These are phyloP conservation scores for Steromphala cineraria DNA, from an alignment of 2,888 invertebrate genomes.

Conservation along the genomic window DNA sequence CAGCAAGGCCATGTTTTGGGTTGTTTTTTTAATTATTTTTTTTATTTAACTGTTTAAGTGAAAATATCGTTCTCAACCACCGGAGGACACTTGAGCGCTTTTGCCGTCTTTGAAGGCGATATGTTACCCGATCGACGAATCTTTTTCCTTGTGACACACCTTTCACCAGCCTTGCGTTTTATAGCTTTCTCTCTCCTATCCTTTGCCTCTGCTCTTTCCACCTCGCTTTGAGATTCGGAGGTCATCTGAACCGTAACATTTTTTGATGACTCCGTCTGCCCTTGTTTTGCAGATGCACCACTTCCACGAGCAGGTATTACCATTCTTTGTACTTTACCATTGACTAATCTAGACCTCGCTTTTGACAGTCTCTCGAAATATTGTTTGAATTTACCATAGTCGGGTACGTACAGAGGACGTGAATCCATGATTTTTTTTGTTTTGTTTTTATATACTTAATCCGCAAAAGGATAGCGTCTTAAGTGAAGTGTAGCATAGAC, in stretches of 20 bases:
- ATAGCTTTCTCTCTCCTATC: neutral
- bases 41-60: neutral
- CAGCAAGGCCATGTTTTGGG: neutral
- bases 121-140: neutral
- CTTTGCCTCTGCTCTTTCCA: conserved; percentile 6
- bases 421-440: no score
- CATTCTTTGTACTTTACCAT: neutral
- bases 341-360: neutral
- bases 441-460: no score
- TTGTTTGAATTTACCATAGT: neutral
- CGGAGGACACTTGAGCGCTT: neutral
- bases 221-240: neutral
- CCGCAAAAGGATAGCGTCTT: neutral
- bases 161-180: conserved; percentile 7
- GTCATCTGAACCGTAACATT: neutral
- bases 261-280: neutral
- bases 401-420: neutral
- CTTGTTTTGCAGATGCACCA: neutral
- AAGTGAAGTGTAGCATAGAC: neutral
- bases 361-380: neutral
- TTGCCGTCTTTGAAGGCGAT: neutral
- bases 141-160: neutral
- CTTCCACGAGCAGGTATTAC: neutral
- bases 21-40: neutral
- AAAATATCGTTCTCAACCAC: neutral